Base-by-base conservation (phyloP, 1,140 invertebrate genomes). In the Nephila pilipes region DNA sequence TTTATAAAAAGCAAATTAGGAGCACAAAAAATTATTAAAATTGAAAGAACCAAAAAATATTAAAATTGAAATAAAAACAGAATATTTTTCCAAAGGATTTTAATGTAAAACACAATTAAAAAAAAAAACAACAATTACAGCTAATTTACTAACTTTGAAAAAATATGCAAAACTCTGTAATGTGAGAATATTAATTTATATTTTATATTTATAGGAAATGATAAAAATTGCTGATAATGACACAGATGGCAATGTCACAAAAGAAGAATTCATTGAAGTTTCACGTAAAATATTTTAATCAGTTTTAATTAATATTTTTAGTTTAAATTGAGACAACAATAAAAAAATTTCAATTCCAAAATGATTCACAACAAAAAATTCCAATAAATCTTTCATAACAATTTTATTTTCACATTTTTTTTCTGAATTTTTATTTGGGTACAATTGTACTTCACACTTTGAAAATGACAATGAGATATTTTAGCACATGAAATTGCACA, bases 261-360 rank as follows among this genome's bases (percentile, higher is more conserved):
- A 55, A 16, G 36, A 83, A 36, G 79, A 91, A 46, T 91, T 85
- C 36, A n/a, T 63, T 20, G 79, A 81, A 5, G 6, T 20, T 25
- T 57, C 79, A 63, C 18, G 89, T 46, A 91, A 91, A 91, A 91
- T 83, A 36, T 91, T 91, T 83, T 91, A 91, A 54, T 25, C 46
- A 20, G 3, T 63, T 91, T 22, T 5, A 20, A 79, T 79, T 32
- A 8, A 79, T 25, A 22, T 32, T 12, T 60, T 5, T 60, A 20
- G 16, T 60, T 2, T n/a, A n/a, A n/a, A n/a, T n/a, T 1, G 18
- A 20, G 4, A 18, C 16, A 60, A 60, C 58, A 60, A 20, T 20
- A 60, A 60, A 5, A 22, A 16, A 60, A 22, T 60, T 60, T 60
- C 12, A 20, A 16, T 10, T 2, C 6, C 10, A 25, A 25, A 65